Percentiles rank a stretch among this genome's conserved stretches.
Conservation (phyloP, 1,140 invertebrate species). For the Bacillus rossius region DNA sequence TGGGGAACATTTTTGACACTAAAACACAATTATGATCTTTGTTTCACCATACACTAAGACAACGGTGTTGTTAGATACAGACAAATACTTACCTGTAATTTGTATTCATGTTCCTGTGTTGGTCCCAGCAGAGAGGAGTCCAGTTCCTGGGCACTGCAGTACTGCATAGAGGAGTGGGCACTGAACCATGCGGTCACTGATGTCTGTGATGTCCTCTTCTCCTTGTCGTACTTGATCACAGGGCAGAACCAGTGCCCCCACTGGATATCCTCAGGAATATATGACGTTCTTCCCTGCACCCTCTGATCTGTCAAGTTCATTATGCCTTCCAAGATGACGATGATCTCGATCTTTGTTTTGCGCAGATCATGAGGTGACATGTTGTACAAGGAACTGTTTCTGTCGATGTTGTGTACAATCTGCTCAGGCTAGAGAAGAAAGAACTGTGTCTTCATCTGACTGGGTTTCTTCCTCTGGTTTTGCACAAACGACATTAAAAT, state of each 20-base stretch:
- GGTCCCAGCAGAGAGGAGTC: too few relatives aligned
- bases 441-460: neutral
- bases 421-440: slow-evolving; percentile 56
- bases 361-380: slow-evolving; percentile 48
- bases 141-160: too few relatives aligned
- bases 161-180: neutral
- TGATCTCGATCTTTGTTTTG: slow-evolving; percentile 82
- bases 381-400: slow-evolving; percentile 49
- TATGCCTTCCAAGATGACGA: slow-evolving; percentile 93
- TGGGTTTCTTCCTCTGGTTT: too few relatives aligned
- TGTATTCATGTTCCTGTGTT: too few relatives aligned
- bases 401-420: slow-evolving; percentile 54
- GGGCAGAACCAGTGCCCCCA: slow-evolving; percentile 92
- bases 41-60: too few relatives aligned
- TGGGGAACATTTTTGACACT: too few relatives aligned
- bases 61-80: too few relatives aligned
- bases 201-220: slow-evolving; percentile 32
- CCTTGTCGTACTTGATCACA: slow-evolving; percentile 86
- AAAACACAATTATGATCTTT: too few relatives aligned
- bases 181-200: neutral
- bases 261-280: slow-evolving; percentile 86
- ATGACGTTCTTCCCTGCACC: slow-evolving; percentile 84
- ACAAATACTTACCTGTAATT: too few relatives aligned
- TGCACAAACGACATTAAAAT: too few relatives aligned
- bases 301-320: slow-evolving; percentile 89